Conservation (phyloP, 37 sponge, comb jelly and placozoan genomes). For the Spongilla lacustris region DNA sequence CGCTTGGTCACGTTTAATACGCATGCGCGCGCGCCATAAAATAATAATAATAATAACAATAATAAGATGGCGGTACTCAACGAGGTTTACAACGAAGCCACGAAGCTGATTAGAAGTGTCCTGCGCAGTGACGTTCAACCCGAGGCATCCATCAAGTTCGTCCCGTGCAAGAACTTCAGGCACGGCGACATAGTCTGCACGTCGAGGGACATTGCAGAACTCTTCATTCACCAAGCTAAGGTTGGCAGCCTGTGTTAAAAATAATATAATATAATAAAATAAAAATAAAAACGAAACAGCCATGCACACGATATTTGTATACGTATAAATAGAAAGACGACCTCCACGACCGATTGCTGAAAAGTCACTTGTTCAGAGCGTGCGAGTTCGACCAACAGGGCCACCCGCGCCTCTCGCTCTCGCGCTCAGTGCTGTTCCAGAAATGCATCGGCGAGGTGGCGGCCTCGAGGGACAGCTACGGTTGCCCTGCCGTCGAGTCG, state of each 20-base stretch:
- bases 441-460: slow-evolving; percentile 14
- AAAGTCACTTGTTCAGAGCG: neutral
- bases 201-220: neutral
- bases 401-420: slow-evolving; percentile 34
- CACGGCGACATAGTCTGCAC: neutral
- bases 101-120: neutral
- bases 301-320: too few species aligned
- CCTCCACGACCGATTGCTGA: neutral
- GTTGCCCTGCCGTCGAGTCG: neutral
- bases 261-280: too few species aligned
- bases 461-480: slow-evolving; percentile 7
- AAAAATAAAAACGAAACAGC: too few species aligned
- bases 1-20: neutral
- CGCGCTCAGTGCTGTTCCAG: slow-evolving; percentile 28
- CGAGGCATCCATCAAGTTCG: neutral
- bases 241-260: neutral
- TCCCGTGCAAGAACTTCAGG: neutral
- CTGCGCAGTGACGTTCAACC: neutral
- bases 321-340: neutral
- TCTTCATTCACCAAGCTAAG: neutral
- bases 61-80: neutral
- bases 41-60: too few species aligned
- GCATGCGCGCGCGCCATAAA: neutral
- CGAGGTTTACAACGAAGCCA: neutral
- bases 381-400: slow-evolving; percentile 24